Percentiles rank a stretch among this genome's conserved stretches.
Conservation (phyloP, 1,140 invertebrate species). For the Capitella teleta region DNA sequence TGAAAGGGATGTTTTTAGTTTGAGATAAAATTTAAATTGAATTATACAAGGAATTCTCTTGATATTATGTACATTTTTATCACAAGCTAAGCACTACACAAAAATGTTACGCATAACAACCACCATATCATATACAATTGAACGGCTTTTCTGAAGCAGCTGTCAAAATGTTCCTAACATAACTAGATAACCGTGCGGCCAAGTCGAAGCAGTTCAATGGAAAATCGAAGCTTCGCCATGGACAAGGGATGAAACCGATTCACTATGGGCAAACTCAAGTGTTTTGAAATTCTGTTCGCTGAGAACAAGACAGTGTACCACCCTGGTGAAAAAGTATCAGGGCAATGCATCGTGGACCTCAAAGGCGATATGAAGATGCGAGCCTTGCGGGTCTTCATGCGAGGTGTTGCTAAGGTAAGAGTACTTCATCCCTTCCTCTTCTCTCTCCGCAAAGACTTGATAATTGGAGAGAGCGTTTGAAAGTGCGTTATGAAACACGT, state of each 20-base stretch:
- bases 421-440: too few relatives aligned
- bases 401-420: constrained; percentile 45
- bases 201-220: neutral
- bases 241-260: neutral
- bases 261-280: constrained; percentile 44
- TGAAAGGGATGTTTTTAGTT: too few relatives aligned
- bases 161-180: neutral
- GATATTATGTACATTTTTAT: too few relatives aligned
- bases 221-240: neutral
- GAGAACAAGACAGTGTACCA: constrained; percentile 43
- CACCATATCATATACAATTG: too few relatives aligned
- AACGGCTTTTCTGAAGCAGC: too few relatives aligned
- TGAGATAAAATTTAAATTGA: too few relatives aligned
- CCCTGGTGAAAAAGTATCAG: constrained; percentile 41
- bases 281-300: constrained; percentile 43
- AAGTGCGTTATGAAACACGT: too few relatives aligned
- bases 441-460: too few relatives aligned
- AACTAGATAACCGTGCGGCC: neutral
- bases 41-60: too few relatives aligned
- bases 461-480: too few relatives aligned
- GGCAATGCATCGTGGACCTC: constrained; percentile 43
- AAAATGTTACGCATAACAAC: too few relatives aligned
- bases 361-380: constrained; percentile 46
- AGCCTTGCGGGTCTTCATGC: constrained; percentile 41
- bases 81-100: too few relatives aligned